phyloP scores from a whole-genome alignment of 2,113 vertebrate genomes.

The Nematolebias whitei region DNA sequence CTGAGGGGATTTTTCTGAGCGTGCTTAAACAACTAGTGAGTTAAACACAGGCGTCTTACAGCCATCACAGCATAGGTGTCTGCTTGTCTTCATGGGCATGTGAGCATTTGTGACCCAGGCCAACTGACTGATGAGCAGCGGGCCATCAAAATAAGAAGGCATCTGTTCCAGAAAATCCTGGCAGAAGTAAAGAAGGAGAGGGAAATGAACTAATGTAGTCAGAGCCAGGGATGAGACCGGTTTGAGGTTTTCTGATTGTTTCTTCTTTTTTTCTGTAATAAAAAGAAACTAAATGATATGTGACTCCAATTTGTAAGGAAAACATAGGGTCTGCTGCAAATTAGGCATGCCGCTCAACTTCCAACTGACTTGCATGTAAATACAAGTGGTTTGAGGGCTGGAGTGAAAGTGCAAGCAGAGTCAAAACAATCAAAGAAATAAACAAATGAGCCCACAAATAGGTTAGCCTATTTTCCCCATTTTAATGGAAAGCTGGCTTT shows the following conservation, averaged over 20 bases:
- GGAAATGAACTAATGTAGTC: conserved; percentile 54
- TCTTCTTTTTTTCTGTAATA: conserved; percentile 67
- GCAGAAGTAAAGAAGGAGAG: conserved; percentile 57
- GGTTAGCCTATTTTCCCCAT: not conserved
- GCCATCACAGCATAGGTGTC: conserved; percentile 28
- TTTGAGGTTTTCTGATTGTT: conserved; percentile 66
- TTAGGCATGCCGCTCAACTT: conserved; percentile 49
- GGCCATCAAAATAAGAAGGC: conserved; percentile 67
- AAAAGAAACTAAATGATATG: conserved; percentile 70
- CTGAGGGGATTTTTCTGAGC: conserved; percentile 77
- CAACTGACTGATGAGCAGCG: conserved; percentile 62
- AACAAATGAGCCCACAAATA: not conserved
- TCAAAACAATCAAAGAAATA: conserved; percentile 4
- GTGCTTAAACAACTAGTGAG: conserved; percentile 77
- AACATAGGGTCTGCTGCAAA: conserved; percentile 64
- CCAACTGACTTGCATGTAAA: conserved; percentile 46
- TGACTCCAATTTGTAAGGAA: conserved; percentile 72
- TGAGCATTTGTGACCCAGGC: conserved; percentile 64
- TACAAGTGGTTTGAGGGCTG: conserved; percentile 22
- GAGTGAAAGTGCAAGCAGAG: conserved; percentile 22
- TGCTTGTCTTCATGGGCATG: conserved; percentile 46
- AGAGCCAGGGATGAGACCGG: conserved; percentile 49
- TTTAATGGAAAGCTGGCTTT: not conserved
- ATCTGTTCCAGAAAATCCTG: conserved; percentile 67
- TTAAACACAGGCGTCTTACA: conserved; percentile 72